A percentile compares a stretch with the other conserved stretches of the same genome.
phyloP scores from a whole-genome alignment of 2,113 vertebrate species.

The Pipra filicauda region DNA sequence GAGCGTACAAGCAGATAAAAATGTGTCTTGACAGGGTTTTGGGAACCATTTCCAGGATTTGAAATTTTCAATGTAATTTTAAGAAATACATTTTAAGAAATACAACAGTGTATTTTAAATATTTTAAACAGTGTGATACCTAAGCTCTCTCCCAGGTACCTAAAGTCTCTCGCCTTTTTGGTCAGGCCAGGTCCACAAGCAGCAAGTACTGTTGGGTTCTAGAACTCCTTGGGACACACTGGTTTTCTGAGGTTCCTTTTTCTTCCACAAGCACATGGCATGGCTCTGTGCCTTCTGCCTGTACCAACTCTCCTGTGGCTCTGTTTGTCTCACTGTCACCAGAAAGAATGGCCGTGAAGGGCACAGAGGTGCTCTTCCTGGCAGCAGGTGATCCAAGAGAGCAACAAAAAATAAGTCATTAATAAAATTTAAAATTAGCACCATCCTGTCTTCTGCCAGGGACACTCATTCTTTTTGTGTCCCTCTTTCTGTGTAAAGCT shows the following conservation, averaged over 20 bases:
- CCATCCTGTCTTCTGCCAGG: not conserved
- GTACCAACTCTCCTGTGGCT: not conserved
- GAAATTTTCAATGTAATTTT: not conserved
- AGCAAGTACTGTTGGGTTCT: not conserved
- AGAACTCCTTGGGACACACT: not conserved
- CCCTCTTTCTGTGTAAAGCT: not conserved
- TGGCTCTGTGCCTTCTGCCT: not conserved
- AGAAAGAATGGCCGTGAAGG: not conserved
- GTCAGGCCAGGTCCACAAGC: not conserved
- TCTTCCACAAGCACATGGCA: not conserved
- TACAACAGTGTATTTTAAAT: not conserved
- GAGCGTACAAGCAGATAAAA: not conserved
- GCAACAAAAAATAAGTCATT: not conserved
- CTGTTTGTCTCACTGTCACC: not conserved
- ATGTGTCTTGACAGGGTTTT: not conserved
- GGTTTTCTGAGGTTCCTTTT: not conserved
- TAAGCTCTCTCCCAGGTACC: not conserved
- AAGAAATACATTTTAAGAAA: not conserved
- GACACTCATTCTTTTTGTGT: not conserved
- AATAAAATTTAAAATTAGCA: not conserved
- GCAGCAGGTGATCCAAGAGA: not conserved
- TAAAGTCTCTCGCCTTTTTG: fast-evolving
- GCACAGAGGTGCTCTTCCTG: fast-evolving
- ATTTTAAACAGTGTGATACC: not conserved
- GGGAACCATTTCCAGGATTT: not conserved